A percentile compares a stretch with the other conserved stretches of the same genome.
These are phyloP conservation scores for Apeira syringaria DNA, from an alignment of 2,888 invertebrate genomes.

Conservation along the genomic window DNA sequence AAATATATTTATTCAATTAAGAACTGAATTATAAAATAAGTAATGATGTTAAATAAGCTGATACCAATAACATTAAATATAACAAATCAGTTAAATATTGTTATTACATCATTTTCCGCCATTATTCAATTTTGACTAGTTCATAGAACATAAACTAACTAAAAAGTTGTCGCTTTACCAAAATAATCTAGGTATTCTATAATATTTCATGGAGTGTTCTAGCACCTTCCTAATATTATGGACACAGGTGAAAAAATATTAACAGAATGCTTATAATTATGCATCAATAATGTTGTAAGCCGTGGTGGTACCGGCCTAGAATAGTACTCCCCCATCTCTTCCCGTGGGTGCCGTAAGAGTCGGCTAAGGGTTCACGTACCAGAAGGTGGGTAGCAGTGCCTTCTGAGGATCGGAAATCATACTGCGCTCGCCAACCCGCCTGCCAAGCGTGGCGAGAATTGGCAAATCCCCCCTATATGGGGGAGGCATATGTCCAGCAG, in stretches of 20 bases:
- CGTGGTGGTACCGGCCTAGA: no score
- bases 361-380: no score
- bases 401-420: no score
- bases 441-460: no score
- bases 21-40: conserved; percentile 72
- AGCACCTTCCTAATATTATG: conserved; percentile 65
- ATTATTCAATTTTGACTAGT: conserved; percentile 77
- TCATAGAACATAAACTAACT: conserved; percentile 49
- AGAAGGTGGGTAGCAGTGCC: no score
- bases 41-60: conserved; percentile 67
- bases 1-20: conserved; percentile 80
- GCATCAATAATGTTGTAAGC: no score
- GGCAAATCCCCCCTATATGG: no score
- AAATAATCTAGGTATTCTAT: conserved; percentile 20
- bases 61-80: conserved; percentile 57
- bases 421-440: no score
- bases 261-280: conserved; percentile 20
- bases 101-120: conserved; percentile 47
- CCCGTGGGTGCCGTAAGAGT: no score
- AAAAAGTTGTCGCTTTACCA: conserved; percentile 27
- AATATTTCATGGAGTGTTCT: conserved; percentile 37
- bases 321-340: no score
- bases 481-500: no score
- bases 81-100: conserved; percentile 45
- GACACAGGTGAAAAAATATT: conserved; percentile 19